phyloP scores from a whole-genome alignment of 1,140 invertebrate genomes.

The Heliconius melpomene region DNA sequence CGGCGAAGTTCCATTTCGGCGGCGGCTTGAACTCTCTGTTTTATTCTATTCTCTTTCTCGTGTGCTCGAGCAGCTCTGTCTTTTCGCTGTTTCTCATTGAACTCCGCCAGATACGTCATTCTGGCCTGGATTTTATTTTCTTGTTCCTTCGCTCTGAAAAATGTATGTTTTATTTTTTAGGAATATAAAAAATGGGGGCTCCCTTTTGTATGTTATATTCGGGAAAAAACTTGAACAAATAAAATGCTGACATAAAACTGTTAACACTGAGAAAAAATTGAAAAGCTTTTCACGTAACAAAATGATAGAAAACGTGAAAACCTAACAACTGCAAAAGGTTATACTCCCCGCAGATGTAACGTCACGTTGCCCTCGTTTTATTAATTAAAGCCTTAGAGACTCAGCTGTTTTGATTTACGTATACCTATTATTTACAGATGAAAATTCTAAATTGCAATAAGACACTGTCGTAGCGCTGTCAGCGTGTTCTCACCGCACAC shows the following conservation, averaged over 20 bases:
- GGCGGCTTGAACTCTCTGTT: constrained; percentile 70
- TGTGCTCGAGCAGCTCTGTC: constrained; percentile 57
- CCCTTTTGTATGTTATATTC: too few relatives aligned
- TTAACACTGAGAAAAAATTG: neutral
- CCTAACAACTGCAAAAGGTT: neutral
- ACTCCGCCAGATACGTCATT: constrained; percentile 70
- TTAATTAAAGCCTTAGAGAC: constrained; percentile 43
- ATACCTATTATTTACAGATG: constrained; percentile 21
- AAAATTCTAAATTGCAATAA: constrained; percentile 2
- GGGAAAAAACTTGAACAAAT: neutral
- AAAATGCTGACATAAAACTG: neutral
- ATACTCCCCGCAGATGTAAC: neutral
- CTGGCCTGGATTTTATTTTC: constrained; percentile 67
- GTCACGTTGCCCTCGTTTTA: constrained; percentile 28
- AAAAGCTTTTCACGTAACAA: neutral
- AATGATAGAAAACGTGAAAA: neutral
- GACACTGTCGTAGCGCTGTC: neutral
- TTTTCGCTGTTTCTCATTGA: constrained; percentile 65
- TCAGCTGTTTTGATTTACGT: constrained; percentile 26
- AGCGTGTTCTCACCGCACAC: neutral
- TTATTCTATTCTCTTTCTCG: constrained; percentile 69
- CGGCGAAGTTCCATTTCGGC: constrained; percentile 70
- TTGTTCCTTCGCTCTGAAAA: constrained; percentile 65
- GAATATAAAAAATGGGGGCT: neutral
- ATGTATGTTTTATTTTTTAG: too few relatives aligned